Evolutionary conservation across 2,888 invertebrate species (phyloP), one percentile per base, ranked within the genome.

Genomic region (Calliphora vomitoria): DNA sequence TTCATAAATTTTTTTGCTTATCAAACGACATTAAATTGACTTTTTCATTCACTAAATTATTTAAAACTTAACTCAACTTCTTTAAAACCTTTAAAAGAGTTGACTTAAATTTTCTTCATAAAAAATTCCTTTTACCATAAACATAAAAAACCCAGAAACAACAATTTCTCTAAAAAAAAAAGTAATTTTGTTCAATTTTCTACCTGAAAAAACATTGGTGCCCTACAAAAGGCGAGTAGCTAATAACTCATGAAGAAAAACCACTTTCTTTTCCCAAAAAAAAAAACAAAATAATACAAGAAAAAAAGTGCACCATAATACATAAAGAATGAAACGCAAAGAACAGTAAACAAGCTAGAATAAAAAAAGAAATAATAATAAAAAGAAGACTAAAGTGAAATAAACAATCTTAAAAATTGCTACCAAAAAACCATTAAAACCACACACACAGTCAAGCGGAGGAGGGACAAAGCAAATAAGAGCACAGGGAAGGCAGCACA

Each of bases 151-250:
- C 6, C 6, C 20, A 38, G n/a, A 15, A 25, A 47, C 25, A 76
- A 50, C 20, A 62, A 76, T 31, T 60, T 41, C 18, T 66, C 13
- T 71, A 15, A 25, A 75, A 71, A 82, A 38, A 75, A 71, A 82
- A 69, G 82, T 82, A 85, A 87, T 87, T 87, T 82, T 75, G 82
- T 79, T 74, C 85, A 87, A 87, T 87, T 87, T 87, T 87, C 84
- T 85, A 87, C 79, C 85, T 87, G 85, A 82, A 68, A 82, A 75
- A 85, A 75, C 82, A 87, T 75, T 82, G 85, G 82, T 87, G 87
- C 85, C 87, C 87, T 79, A 87, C 79, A 85, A 87, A 87, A 85
- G 78, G 38, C 60, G 31, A 88, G 64, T 58, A 78, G 86, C 86
- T 84, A 84, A 84, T 84, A 86, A 88, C 81, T 84, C 78, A 82